These are phyloP conservation scores for Meandrina meandrites DNA, from an alignment of 92 coral and sea anemone species.

Conservation along the genomic window DNA sequence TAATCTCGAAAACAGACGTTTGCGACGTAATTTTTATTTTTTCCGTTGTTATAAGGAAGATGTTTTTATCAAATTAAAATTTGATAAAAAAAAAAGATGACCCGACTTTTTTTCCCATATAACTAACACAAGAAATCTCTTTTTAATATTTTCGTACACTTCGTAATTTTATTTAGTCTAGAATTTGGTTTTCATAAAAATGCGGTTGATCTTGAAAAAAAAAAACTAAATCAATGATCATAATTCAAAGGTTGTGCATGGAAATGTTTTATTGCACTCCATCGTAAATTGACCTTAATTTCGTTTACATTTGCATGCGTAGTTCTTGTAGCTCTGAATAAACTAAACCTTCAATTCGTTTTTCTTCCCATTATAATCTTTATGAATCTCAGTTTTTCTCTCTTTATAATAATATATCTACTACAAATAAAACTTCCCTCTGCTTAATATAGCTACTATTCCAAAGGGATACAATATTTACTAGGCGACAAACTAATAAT, in stretches of 20 bases:
- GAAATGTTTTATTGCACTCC: slow-evolving; percentile 8
- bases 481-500: not conserved
- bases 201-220: not conserved
- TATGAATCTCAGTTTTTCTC: not conserved
- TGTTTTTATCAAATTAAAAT: not conserved
- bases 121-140: not conserved
- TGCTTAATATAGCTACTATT: not conserved
- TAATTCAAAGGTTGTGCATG: too few species aligned
- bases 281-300: not conserved
- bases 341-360: not conserved
- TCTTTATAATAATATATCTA: not conserved
- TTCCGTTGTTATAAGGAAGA: not conserved
- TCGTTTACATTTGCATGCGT: slow-evolving; percentile 9
- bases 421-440: not conserved
- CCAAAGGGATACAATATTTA: not conserved
- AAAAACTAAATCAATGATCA: not conserved
- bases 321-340: not conserved
- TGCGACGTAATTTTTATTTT: not conserved
- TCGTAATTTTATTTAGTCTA: slow-evolving; percentile 8
- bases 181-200: not conserved
- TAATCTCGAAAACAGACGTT: not conserved
- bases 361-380: not conserved
- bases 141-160: not conserved
- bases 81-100: not conserved
- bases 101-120: not conserved